Conservation (phyloP, 1,140 invertebrate genomes). For the Eciton burchellii region DNA sequence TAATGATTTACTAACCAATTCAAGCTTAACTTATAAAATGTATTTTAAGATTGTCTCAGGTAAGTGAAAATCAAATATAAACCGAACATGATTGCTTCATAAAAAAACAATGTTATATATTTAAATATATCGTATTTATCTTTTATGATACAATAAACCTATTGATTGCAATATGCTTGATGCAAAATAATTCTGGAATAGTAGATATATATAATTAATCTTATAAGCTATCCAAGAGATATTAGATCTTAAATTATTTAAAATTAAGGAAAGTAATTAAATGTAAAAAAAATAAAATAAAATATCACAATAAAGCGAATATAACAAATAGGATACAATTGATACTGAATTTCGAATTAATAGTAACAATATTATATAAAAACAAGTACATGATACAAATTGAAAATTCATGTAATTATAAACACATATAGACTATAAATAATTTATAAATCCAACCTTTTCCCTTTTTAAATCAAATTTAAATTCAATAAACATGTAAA, state of each 20-base stretch:
- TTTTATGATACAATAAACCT: background rate
- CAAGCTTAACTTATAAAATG: background rate
- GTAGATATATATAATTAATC: no score
- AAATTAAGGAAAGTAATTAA: no score
- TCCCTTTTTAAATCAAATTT: no score
- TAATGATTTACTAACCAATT: background rate
- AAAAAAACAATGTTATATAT: slow-evolving; percentile 28
- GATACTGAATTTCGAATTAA: no score
- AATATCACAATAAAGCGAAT: background rate
- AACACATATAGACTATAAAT: no score
- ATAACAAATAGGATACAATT: no score
- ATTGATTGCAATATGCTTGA: background rate
- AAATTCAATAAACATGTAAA: no score
- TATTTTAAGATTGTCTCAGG: background rate
- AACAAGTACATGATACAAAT: no score
- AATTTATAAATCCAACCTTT: no score
- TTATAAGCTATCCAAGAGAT: background rate
- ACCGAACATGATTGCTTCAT: background rate
- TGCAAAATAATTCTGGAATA: background rate
- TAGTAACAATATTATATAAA: no score
- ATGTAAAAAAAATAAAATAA: background rate
- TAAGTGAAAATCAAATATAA: slow-evolving; percentile 22
- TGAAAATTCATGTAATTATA: no score
- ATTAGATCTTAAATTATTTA: background rate
- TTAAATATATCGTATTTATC: background rate